These are phyloP conservation scores for Paralinhomoeus sp. DNA, from an alignment of 2,888 invertebrate species.

Conservation along the genomic window DNA sequence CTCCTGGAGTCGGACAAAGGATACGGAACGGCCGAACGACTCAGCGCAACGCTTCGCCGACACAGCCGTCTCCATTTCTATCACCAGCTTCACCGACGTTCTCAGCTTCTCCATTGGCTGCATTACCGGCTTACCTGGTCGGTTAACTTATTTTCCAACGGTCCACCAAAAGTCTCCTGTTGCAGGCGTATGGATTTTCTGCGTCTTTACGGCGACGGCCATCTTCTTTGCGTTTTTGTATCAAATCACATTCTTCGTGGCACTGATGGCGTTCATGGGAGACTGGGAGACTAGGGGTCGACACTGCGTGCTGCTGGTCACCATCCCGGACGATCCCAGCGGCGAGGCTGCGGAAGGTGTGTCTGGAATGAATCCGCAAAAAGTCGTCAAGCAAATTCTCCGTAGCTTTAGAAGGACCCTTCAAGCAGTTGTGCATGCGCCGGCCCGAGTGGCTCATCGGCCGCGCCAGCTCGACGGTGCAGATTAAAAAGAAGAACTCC, in stretches of 20 bases:
- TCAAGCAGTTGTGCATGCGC: too few relatives aligned
- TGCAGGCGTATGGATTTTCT: background rate
- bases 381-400: too few relatives aligned
- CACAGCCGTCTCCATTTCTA: constrained; percentile 84
- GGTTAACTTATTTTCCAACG: constrained; percentile 65
- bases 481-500: too few relatives aligned
- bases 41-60: too few relatives aligned
- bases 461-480: too few relatives aligned
- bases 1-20: too few relatives aligned
- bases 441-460: too few relatives aligned
- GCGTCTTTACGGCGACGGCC: background rate
- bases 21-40: too few relatives aligned
- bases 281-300: constrained; percentile 43
- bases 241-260: constrained; percentile 75
- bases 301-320: background rate
- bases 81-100: constrained; percentile 75
- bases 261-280: constrained; percentile 67
- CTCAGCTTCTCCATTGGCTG: constrained; percentile 70
- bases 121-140: constrained; percentile 73
- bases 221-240: constrained; percentile 33
- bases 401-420: too few relatives aligned
- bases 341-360: too few relatives aligned
- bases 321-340: too few relatives aligned
- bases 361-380: too few relatives aligned
- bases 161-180: background rate